These are phyloP conservation scores for Erethizon dorsatum DNA, from an alignment of 2,797 vertebrate species.

Conservation along the genomic window DNA sequence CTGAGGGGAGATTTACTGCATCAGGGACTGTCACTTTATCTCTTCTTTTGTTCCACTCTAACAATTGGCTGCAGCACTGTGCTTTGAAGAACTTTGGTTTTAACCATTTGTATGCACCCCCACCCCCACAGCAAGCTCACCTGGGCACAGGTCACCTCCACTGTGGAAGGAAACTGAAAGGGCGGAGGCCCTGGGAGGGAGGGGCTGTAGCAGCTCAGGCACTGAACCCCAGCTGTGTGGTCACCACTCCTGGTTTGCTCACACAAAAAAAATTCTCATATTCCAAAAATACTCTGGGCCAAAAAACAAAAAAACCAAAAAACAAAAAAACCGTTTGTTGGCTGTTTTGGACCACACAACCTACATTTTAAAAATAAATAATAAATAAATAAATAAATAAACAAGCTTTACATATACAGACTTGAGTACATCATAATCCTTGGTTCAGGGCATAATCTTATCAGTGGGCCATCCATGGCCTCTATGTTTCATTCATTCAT, in stretches of 20 bases:
- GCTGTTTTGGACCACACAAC: not conserved
- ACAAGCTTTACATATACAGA: not conserved
- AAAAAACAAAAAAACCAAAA: not conserved
- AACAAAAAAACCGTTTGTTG: not conserved
- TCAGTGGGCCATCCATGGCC: not conserved
- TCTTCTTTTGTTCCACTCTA: not conserved
- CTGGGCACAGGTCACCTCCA: not conserved
- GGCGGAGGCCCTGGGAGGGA: accelerated
- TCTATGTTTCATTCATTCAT: not conserved
- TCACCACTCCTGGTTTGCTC: not conserved
- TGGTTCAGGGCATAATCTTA: not conserved
- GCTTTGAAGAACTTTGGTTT: not conserved
- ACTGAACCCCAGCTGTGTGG: accelerated
- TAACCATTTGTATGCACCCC: accelerated
- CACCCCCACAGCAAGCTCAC: not conserved
- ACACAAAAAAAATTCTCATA: not conserved
- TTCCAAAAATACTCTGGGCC: not conserved
- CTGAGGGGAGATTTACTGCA: not conserved
- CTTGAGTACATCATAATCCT: not conserved
- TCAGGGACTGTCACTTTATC: not conserved
- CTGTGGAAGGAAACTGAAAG: accelerated
- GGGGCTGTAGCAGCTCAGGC: not conserved
- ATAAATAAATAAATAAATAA: not conserved
- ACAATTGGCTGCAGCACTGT: not conserved
- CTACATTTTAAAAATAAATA: not conserved